Percentiles rank a stretch among this genome's conserved stretches.
phyloP scores from a whole-genome alignment of 1,140 invertebrate genomes.

The Lordiphosa clarofinis region DNA sequence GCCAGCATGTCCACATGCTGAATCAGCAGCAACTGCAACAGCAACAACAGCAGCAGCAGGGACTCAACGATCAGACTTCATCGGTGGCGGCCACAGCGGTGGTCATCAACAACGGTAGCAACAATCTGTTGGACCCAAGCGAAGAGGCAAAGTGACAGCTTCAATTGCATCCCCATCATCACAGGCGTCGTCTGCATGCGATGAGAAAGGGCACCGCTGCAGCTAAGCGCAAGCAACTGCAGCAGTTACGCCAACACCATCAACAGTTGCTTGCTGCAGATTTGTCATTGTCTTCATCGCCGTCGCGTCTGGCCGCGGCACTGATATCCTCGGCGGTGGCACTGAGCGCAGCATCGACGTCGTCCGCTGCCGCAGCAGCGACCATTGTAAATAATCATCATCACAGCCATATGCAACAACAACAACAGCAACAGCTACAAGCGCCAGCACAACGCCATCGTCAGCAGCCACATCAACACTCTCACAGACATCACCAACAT shows the following conservation, averaged over 20 bases:
- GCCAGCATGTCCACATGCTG: constrained; percentile 71
- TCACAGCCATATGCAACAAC: constrained; percentile 56
- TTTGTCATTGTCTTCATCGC: constrained; percentile 39
- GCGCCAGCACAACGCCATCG: constrained; percentile 26
- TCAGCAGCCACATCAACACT: constrained; percentile 26
- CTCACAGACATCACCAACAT: constrained; percentile 60
- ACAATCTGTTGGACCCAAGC: constrained; percentile 52
- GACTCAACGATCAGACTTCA: constrained; percentile 15
- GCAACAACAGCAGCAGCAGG: constrained; percentile 23
- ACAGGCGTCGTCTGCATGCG: constrained; percentile 70
- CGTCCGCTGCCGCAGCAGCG: constrained; percentile 37
- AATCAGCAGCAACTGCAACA: constrained; percentile 67
- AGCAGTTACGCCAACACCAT: constrained; percentile 59
- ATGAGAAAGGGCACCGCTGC: constrained; percentile 65
- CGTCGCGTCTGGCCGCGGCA: constrained; percentile 59
- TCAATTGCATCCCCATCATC: constrained; percentile 69
- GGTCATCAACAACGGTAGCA: constrained; percentile 40
- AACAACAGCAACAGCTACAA: constrained; percentile 23
- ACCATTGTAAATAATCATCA: constrained; percentile 77
- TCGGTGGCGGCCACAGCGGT: constrained; percentile 6
- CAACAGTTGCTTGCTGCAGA: constrained; percentile 51
- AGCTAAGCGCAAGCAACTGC: constrained; percentile 59
- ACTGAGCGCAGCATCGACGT: constrained; percentile 52
- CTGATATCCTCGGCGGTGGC: constrained; percentile 64
- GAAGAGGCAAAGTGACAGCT: constrained; percentile 79